A percentile compares a stretch with the other conserved stretches of the same genome.
phyloP scores from a whole-genome alignment of 2,888 invertebrate species.

The Nomada fucata region DNA sequence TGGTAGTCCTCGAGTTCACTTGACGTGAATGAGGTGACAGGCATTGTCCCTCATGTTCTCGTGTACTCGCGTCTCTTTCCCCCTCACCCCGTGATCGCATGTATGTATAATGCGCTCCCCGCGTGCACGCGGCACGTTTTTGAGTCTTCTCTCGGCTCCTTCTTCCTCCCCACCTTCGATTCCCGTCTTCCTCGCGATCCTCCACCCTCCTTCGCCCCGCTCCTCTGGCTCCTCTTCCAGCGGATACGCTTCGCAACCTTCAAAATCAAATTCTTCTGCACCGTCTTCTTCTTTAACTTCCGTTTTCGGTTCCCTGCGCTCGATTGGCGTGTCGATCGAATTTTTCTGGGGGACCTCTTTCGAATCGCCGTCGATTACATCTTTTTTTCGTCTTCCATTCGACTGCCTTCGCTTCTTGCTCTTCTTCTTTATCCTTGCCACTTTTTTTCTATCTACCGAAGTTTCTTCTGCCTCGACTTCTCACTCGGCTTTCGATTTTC shows the following conservation, averaged over 20 bases:
- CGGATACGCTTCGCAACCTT: too few species aligned
- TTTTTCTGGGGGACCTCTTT: too few species aligned
- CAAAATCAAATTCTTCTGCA: neutral
- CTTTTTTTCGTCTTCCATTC: too few species aligned
- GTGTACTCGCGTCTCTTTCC: slow-evolving; percentile 67
- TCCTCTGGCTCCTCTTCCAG: neutral
- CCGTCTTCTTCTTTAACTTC: neutral
- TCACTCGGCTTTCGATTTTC: too few species aligned
- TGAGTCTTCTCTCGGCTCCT: slow-evolving; percentile 48
- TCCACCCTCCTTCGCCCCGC: neutral
- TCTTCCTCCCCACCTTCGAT: slow-evolving; percentile 36
- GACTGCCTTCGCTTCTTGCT: too few species aligned
- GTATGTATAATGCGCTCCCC: slow-evolving; percentile 70
- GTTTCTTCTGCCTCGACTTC: too few species aligned
- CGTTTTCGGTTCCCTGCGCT: too few species aligned
- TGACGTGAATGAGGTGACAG: slow-evolving; percentile 76
- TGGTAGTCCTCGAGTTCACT: slow-evolving; percentile 76
- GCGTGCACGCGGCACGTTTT: slow-evolving; percentile 76
- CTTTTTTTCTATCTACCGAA: too few species aligned
- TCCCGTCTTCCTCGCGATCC: neutral
- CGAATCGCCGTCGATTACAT: too few species aligned
- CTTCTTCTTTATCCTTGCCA: too few species aligned
- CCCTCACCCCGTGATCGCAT: slow-evolving; percentile 70
- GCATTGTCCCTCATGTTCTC: slow-evolving; percentile 74
- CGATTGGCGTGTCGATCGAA: too few species aligned